phyloP scores from a whole-genome alignment of 2,888 invertebrate genomes.

The Steinernema hermaphroditum region DNA sequence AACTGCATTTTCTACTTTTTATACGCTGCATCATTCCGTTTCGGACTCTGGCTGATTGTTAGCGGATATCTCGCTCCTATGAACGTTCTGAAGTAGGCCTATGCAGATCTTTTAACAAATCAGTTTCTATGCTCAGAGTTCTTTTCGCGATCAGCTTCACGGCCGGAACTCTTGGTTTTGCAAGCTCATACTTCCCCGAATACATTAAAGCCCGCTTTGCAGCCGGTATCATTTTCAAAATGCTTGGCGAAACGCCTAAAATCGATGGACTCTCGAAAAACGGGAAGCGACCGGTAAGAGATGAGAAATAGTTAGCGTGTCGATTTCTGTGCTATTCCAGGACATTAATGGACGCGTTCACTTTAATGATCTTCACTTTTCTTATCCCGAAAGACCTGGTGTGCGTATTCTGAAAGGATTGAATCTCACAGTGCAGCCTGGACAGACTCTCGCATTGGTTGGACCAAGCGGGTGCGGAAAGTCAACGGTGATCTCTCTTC shows the following conservation, averaged over 20 bases:
- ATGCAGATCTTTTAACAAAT: not conserved
- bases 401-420: constrained; percentile 56
- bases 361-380: constrained; percentile 63
- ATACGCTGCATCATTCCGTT: constrained; percentile 67
- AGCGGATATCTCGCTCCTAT: constrained; percentile 57
- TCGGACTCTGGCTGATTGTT: constrained; percentile 68
- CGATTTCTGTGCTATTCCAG: constrained; percentile 37
- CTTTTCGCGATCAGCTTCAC: constrained; percentile 71
- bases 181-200: constrained; percentile 56
- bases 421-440: constrained; percentile 38
- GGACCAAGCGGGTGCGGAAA: constrained; percentile 69
- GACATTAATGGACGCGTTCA: constrained; percentile 51
- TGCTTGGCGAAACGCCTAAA: constrained; percentile 64
- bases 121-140: constrained; percentile 66
- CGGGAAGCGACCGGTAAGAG: constrained; percentile 49
- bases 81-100: constrained; percentile 67
- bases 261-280: constrained; percentile 66
- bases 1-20: constrained; percentile 66
- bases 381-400: constrained; percentile 67
- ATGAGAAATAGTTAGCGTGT: not conserved
- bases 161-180: constrained; percentile 68
- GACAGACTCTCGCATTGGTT: constrained; percentile 45
- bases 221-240: constrained; percentile 68
- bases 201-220: constrained; percentile 68
- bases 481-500: constrained; percentile 67